phyloP scores from a whole-genome alignment of 2,797 vertebrate species.

The Prionace glauca region DNA sequence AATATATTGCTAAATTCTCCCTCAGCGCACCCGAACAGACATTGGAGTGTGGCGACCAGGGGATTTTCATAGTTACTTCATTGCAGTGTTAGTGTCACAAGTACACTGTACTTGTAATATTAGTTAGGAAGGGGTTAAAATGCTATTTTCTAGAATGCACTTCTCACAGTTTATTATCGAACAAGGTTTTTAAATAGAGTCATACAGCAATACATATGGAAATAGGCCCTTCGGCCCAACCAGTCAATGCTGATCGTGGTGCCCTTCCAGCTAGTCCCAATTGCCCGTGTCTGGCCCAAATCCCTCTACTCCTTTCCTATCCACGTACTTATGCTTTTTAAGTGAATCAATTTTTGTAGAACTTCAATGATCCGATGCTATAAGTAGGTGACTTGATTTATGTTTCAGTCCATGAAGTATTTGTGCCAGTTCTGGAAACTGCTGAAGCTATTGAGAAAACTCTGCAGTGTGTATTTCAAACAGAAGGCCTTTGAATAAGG shows the following conservation, averaged over 20 bases:
- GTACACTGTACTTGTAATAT: background rate
- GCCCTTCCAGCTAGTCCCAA: too few relatives aligned
- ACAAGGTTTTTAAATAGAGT: background rate
- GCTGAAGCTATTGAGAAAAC: background rate
- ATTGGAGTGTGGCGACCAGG: too few relatives aligned
- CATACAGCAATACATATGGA: too few relatives aligned
- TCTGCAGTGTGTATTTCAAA: background rate
- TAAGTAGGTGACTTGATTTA: background rate
- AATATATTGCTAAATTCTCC: background rate
- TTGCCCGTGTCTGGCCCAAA: too few relatives aligned
- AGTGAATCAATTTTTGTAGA: background rate
- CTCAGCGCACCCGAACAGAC: too few relatives aligned
- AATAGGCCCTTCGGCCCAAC: too few relatives aligned
- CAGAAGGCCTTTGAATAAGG: background rate
- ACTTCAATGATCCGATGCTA: background rate
- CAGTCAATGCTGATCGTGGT: too few relatives aligned
- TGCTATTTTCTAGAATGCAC: background rate
- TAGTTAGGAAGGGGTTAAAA: background rate
- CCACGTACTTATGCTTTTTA: background rate
- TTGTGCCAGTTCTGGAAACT: background rate
- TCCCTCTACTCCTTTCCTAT: too few relatives aligned
- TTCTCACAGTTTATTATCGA: background rate
- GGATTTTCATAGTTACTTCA: too few relatives aligned
- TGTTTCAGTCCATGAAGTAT: background rate
- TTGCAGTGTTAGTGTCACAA: too few relatives aligned